Evolutionary conservation across 2,888 invertebrate genomes (phyloP), one percentile per base, ranked within the genome.

Genomic region (Amblyjoppa fuscipennis): DNA sequence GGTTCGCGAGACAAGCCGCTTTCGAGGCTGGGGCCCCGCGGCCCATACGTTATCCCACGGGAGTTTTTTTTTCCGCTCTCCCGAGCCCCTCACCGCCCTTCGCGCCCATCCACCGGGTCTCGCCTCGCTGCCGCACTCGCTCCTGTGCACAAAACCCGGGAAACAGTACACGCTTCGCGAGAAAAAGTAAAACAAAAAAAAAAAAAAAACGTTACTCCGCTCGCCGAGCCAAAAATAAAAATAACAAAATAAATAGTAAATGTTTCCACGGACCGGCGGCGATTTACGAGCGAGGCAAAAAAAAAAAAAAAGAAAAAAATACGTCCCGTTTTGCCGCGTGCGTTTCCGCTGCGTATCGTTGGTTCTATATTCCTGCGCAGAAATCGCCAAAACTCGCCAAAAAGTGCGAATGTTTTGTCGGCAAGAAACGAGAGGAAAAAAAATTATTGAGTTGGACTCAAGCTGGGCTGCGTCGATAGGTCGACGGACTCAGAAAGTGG

Each of bases 281-380:
- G 90, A 91, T 92, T 92, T 91, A 90, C 89, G 90, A 87, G 87
- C 81, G 89, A 11, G 87, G 87, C 20, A 68, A 77, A 69, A 88
- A 89, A 87, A 88, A 89, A 87, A 87, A 34, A 6, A 34, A 0
- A 87, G 87, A 73, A 77, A 69, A 88, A 89, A 87, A 87, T 90
- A 83, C 88, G 88, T 88, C 87, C 87, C 83, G 87, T 87, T 89
- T 86, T 86, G 25, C 80, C 74, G 73, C 79, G 83, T 83, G 84
- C 81, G 81, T 88, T 86, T 84, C 53, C 20, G 49, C 78, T 71
- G 66, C 75, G 59, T 45, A 38, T 59, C 71, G 41, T 3, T 31
- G 45, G 28, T 34, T 31, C 51, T 13, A 56, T 56, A 28, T n/a
- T 64, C 16, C 31, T 16, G 34, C 16, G 31, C 34, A 34, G 6